Conservation (phyloP, 2,113 vertebrate genomes). For the Vireo altiloquus region DNA sequence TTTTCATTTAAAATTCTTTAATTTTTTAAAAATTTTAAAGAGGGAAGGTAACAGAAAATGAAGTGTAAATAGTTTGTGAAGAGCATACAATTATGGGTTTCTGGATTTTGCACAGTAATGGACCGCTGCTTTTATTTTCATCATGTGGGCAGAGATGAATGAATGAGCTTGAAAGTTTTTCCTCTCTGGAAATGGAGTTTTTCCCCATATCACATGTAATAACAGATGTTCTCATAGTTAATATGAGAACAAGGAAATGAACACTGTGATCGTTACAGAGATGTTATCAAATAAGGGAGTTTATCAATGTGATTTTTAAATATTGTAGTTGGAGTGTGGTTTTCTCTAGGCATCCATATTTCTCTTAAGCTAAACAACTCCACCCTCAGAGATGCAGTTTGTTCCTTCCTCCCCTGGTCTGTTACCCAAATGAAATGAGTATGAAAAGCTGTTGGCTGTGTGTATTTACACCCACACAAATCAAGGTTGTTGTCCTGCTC, state of each 20-base stretch:
- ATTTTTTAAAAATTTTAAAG: background rate
- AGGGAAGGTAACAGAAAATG: background rate
- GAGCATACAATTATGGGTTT: background rate
- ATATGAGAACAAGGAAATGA: background rate
- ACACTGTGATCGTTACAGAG: background rate
- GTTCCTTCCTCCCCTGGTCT: background rate
- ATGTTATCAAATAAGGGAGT: background rate
- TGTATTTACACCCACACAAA: background rate
- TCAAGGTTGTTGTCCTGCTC: background rate
- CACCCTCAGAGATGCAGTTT: background rate
- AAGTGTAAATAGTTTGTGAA: background rate
- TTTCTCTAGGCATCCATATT: background rate
- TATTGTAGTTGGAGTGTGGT: background rate
- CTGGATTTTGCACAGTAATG: background rate
- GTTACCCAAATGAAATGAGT: background rate
- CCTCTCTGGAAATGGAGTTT: background rate
- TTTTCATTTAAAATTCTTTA: background rate
- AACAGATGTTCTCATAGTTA: background rate
- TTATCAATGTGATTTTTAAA: background rate
- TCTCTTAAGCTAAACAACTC: background rate
- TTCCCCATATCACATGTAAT: background rate
- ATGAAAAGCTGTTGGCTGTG: background rate
- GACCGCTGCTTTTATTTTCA: background rate
- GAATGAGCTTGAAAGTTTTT: background rate
- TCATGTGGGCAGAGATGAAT: background rate